Conservation (phyloP, 37 sponge, comb jelly and placozoan species). For the Chondrilla cf. caribensis region DNA sequence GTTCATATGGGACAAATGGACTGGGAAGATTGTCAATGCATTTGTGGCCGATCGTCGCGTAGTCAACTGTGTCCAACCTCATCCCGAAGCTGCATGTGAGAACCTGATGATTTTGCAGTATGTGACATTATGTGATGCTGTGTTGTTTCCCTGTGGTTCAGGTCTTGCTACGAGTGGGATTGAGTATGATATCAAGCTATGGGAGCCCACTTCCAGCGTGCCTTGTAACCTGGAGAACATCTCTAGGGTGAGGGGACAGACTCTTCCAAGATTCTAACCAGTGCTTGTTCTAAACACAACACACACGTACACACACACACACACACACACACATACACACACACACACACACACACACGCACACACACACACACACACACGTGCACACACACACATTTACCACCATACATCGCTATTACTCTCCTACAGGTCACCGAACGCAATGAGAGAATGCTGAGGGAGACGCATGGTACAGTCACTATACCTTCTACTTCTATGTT, state of each 20-base stretch:
- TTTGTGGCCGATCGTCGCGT: constrained; percentile 78
- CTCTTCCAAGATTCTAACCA: not conserved
- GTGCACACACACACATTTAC: no score
- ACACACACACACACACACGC: no score
- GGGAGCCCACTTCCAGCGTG: constrained; percentile 60
- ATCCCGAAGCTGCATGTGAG: constrained; percentile 73
- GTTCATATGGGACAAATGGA: constrained; percentile 92
- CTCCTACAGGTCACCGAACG: constrained; percentile 65
- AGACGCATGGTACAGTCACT: constrained; percentile 72
- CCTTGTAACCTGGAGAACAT: constrained; percentile 37
- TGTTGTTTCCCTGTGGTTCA: not conserved
- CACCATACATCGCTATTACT: not conserved
- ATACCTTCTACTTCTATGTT: constrained; percentile 68
- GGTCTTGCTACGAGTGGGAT: constrained; percentile 88
- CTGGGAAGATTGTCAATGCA: constrained; percentile 67
- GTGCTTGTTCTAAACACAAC: not conserved
- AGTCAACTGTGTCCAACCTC: constrained; percentile 96
- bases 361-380: no score
- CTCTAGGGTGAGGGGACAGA: constrained; percentile 27
- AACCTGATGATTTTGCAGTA: no score
- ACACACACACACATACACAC: no score
- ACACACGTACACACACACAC: no score
- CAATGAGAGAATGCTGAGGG: constrained; percentile 78
- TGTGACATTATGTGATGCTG: no score
- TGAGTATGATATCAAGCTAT: constrained; percentile 84